Percentiles rank a stretch among this genome's conserved stretches.
Evolutionary conservation across 2,113 vertebrate species (phyloP).

Genomic region (Leucopternis melanops): DNA sequence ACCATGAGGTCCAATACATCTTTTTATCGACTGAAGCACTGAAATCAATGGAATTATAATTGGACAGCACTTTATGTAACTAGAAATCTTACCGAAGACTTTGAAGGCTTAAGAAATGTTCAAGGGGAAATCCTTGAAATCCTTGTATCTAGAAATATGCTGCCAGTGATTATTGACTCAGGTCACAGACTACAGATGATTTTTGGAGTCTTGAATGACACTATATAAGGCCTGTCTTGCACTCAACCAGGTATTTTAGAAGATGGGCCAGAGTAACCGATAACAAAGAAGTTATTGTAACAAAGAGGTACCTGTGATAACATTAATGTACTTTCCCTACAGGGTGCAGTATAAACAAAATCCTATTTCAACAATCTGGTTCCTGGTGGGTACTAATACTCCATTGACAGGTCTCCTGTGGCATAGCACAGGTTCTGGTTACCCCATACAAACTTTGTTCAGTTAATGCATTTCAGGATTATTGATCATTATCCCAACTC

Average conservation of each 20-base stretch:
- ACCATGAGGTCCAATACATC: background rate
- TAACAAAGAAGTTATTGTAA: background rate
- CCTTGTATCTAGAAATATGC: background rate
- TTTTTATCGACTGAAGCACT: background rate
- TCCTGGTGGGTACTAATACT: background rate
- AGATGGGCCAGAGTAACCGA: background rate
- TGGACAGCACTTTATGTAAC: background rate
- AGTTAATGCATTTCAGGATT: background rate
- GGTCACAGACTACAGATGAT: background rate
- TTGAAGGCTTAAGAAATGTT: background rate
- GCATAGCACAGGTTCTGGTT: background rate
- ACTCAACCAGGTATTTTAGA: background rate
- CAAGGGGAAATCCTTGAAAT: background rate
- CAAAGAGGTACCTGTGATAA: background rate
- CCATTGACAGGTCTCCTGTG: background rate
- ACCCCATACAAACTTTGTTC: background rate
- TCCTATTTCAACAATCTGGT: background rate
- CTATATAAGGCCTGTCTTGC: background rate
- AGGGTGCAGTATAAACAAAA: background rate
- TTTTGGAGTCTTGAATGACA: background rate
- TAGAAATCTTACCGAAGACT: background rate
- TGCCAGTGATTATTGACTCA: background rate
- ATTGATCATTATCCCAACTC: background rate
- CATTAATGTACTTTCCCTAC: background rate
- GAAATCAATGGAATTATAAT: constrained; percentile 14